phyloP scores from a whole-genome alignment of 2,113 vertebrate species.

The Galeopterus variegatus region DNA sequence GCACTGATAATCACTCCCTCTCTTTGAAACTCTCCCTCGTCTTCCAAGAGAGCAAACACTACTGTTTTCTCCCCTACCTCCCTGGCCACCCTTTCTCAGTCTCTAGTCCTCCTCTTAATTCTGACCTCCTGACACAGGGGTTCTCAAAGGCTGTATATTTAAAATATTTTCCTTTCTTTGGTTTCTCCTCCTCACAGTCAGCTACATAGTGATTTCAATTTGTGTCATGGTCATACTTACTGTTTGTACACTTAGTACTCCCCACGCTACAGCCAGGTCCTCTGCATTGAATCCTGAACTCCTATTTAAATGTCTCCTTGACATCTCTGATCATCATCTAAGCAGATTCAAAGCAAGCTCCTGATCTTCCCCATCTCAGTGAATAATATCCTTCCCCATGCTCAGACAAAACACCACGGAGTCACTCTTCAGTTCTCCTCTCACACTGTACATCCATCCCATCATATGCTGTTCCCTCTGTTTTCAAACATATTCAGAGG shows the following conservation, averaged over 20 bases:
- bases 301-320: neutral
- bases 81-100: neutral
- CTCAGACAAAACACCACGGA: neutral
- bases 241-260: neutral
- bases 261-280: neutral
- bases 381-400: neutral
- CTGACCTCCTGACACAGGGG: neutral
- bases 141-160: neutral
- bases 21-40: neutral
- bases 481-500: neutral
- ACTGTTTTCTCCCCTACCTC: neutral
- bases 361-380: neutral
- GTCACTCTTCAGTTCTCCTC: neutral
- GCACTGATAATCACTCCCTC: neutral
- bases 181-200: neutral
- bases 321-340: neutral
- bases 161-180: neutral
- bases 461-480: neutral
- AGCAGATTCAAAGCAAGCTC: neutral
- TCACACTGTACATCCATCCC: neutral
- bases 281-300: neutral
- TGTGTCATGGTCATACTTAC: neutral
- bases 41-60: neutral
- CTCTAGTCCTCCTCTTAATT: neutral
- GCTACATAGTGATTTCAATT: neutral